A percentile compares a stretch with the other conserved stretches of the same genome.
These are phyloP conservation scores for Tachina lurida DNA, from an alignment of 2,888 invertebrate species.

Conservation along the genomic window DNA sequence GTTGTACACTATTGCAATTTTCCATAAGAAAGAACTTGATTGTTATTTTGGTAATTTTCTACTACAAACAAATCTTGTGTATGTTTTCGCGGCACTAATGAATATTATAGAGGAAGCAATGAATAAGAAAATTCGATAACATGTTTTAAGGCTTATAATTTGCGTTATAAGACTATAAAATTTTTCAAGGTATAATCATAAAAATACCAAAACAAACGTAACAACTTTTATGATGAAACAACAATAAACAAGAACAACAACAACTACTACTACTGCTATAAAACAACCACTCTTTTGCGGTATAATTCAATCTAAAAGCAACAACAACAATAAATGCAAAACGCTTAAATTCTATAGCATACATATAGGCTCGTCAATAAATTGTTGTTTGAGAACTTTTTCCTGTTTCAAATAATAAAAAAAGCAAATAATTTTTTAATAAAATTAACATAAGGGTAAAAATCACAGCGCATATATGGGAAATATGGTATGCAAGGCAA, in stretches of 20 bases:
- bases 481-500: conserved; percentile 14
- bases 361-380: conserved; percentile 67
- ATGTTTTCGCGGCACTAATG: conserved; percentile 22
- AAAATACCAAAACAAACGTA: conserved; percentile 66
- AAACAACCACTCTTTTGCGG: conserved; percentile 70
- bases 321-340: conserved; percentile 8
- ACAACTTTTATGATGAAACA: conserved; percentile 31
- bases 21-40: conserved; percentile 8
- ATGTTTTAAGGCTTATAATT: conserved; percentile 65
- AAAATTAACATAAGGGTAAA: conserved; percentile 79
- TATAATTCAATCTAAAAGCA: conserved; percentile 63
- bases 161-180: conserved; percentile 45
- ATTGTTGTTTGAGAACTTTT: conserved; percentile 33
- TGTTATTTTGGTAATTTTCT: conserved; percentile 25
- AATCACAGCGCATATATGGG: conserved; percentile 55
- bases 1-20: neutral
- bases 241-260: conserved; percentile 27
- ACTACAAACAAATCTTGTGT: neutral
- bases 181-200: conserved; percentile 60
- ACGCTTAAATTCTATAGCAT: conserved; percentile 61
- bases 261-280: conserved; percentile 29
- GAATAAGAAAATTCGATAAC: conserved; percentile 40
- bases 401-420: neutral
- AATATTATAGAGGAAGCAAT: conserved; percentile 38
- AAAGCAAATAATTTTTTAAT: conserved; percentile 79